Base-by-base conservation (phyloP, 2,113 vertebrate genomes). In the Hassar affinis region DNA sequence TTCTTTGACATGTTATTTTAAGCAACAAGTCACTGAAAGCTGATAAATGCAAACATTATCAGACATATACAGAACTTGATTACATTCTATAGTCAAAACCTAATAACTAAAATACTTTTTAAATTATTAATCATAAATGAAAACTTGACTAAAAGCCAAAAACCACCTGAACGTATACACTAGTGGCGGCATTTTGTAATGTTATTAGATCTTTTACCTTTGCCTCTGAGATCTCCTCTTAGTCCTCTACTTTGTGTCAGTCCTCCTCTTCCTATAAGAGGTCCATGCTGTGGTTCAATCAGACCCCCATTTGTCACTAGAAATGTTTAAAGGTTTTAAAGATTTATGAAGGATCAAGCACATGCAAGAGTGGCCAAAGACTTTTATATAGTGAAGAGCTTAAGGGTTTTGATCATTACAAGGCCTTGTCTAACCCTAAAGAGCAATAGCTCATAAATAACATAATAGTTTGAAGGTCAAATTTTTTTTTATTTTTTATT, bases 191-290 rank as follows among this genome's bases (percentile, higher is more conserved):
- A 56, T 74, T 33, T 51, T 15, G 25, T 75, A 30, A 49, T 8
- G 12, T 18, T 56, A 6, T n/a, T 59, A 49, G 47, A 35, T 20
- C 22, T 66, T 52, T 64, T 62, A 83, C 85, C 84, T 74, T 61
- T 85, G 47, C 51, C 84, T 84, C 54, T 35, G 12, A 81, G 17
- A 57, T 61, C 18, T 71, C 80, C 9, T 61, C 76, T 74, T 47
- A 59, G 22, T n/a, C 74, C 81, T 85, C 80, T 78, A 0, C 93
- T 94, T 89, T 93, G 92, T 54, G 93, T 91, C 27, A 91, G 90
- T 82, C 93, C 94, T 12, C 93, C 93, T 0, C 94, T 93, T 66
- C 94, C 93, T 86, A 93, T 78, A 42, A 93, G 71, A 52, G 92
- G 92, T 5, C 93, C 94, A n/a, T 61, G 57, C 52, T 78, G 81